These are phyloP conservation scores for Acheta domesticus DNA, from an alignment of 2,888 invertebrate genomes.

Conservation along the genomic window DNA sequence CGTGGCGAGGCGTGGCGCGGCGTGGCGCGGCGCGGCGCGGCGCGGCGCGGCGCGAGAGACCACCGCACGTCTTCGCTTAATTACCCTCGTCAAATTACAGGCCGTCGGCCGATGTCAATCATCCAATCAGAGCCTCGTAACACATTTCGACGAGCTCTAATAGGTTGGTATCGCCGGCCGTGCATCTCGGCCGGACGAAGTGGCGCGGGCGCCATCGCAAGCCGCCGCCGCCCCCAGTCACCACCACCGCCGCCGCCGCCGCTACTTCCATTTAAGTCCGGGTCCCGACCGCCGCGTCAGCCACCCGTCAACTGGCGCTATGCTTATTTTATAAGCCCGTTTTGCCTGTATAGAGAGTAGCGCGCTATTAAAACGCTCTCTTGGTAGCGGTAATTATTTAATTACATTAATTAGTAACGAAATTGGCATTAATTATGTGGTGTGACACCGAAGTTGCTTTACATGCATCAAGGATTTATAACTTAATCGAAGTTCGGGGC, in stretches of 20 bases:
- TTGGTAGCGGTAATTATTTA: neutral
- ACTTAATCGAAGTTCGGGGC: neutral
- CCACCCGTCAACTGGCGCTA: neutral
- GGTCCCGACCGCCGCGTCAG: neutral
- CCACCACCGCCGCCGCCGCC: too few species aligned
- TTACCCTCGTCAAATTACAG: conserved; percentile 1
- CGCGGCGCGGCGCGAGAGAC: neutral
- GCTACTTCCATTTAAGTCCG: neutral
- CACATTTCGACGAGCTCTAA: conserved; percentile 1
- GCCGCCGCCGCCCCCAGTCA: too few species aligned
- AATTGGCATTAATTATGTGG: conserved; percentile 9
- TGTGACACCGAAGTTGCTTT: neutral
- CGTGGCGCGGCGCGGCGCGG: neutral
- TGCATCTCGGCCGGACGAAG: neutral
- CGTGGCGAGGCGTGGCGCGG: neutral
- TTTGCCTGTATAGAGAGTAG: conserved; percentile 10
- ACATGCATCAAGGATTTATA: conserved; percentile 8
- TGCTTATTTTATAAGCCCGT: conserved; percentile 9
- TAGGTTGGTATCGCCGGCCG: conserved; percentile 7
- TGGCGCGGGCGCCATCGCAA: neutral
- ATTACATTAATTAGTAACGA: conserved; percentile 11
- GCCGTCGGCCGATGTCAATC: conserved; percentile 5
- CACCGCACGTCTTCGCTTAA: neutral
- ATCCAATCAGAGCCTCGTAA: conserved; percentile 18
- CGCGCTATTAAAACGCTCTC: conserved; percentile 4